phyloP scores from a whole-genome alignment of 2,113 vertebrate genomes.

The Nibea coibor region DNA sequence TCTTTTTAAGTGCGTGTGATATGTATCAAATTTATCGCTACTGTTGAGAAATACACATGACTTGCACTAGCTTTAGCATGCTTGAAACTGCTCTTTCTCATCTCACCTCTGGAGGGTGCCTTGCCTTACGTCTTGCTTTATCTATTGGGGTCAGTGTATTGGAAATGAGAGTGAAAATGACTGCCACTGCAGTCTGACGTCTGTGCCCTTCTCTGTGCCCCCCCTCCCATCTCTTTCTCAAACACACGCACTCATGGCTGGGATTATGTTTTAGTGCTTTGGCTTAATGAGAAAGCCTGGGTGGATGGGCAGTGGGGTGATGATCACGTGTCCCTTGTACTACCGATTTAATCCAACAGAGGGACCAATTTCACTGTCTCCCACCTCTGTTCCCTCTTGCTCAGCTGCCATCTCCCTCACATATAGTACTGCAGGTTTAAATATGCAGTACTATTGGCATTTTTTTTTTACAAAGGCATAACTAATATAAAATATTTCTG shows the following conservation, averaged over 20 bases:
- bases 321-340: slow-evolving; percentile 68
- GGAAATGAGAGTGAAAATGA: slow-evolving; percentile 44
- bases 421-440: neutral
- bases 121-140: slow-evolving; percentile 7
- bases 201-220: slow-evolving; percentile 8
- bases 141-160: slow-evolving; percentile 29
- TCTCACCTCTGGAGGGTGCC: slow-evolving; percentile 42
- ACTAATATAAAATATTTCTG: neutral
- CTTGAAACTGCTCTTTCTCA: slow-evolving; percentile 12
- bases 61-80: neutral
- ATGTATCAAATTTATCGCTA: neutral
- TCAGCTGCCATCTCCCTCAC: slow-evolving; percentile 2
- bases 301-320: slow-evolving; percentile 37
- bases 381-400: slow-evolving; percentile 28
- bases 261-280: slow-evolving; percentile 72
- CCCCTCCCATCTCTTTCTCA: neutral
- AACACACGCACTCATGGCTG: slow-evolving; percentile 36
- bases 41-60: neutral
- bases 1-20: neutral
- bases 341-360: slow-evolving; percentile 78
- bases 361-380: slow-evolving; percentile 75
- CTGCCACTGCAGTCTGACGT: slow-evolving; percentile 34
- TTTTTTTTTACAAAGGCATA: neutral
- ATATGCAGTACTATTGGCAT: slow-evolving; percentile 7
- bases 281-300: slow-evolving; percentile 62